phyloP scores from a whole-genome alignment of 2,888 invertebrate species.

The Megastigmus dorsalis region DNA sequence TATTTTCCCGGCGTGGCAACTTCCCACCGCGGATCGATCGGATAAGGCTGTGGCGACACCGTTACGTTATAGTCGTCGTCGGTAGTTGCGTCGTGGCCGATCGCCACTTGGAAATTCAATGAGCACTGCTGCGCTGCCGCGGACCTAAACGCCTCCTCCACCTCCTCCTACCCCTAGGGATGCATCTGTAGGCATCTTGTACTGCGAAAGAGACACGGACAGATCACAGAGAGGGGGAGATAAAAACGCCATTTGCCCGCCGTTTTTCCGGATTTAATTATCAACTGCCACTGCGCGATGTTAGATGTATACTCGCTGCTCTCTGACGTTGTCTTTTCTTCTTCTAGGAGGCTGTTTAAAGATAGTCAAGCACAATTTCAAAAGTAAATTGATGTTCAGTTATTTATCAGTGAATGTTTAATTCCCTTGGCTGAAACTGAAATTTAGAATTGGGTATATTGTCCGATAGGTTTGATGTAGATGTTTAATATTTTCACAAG shows the following conservation, averaged over 20 bases:
- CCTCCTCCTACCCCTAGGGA: not conserved
- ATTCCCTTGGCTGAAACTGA: too few relatives aligned
- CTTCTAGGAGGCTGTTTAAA: too few relatives aligned
- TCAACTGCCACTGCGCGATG: not conserved
- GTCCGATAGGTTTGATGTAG: too few relatives aligned
- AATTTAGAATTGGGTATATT: too few relatives aligned
- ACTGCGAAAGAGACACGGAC: not conserved
- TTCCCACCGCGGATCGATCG: conserved; percentile 11
- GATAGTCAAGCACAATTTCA: too few relatives aligned
- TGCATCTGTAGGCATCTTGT: too few relatives aligned
- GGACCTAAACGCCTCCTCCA: not conserved
- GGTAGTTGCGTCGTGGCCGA: not conserved
- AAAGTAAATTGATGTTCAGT: too few relatives aligned
- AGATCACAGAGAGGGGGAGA: not conserved
- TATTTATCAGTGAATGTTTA: too few relatives aligned
- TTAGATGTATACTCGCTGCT: not conserved
- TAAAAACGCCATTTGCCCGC: conserved; percentile 1
- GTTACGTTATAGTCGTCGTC: not conserved
- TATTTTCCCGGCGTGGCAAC: conserved; percentile 11
- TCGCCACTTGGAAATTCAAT: conserved; percentile 8
- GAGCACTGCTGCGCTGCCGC: too few relatives aligned
- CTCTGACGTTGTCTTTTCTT: too few relatives aligned
- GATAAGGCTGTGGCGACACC: conserved; percentile 9
- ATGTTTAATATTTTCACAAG: too few relatives aligned
- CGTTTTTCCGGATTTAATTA: conserved; percentile 12